These are phyloP conservation scores for Elaphurus davidianus DNA, from an alignment of 2,113 vertebrate species.

Conservation along the genomic window DNA sequence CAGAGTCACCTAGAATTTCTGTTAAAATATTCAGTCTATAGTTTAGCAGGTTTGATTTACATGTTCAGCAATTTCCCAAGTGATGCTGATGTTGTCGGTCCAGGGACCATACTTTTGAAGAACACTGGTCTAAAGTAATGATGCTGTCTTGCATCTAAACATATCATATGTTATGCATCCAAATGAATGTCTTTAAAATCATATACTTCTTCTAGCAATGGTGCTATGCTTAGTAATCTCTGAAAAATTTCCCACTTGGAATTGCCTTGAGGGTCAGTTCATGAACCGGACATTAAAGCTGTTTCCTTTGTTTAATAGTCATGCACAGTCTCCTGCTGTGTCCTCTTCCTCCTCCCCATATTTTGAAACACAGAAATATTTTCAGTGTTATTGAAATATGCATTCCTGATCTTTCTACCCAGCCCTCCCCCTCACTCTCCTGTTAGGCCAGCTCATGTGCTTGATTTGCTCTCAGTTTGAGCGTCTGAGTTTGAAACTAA, in stretches of 20 bases:
- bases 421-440: neutral
- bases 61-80: neutral
- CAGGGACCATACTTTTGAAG: neutral
- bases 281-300: neutral
- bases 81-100: neutral
- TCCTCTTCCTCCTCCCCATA: no score
- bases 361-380: neutral
- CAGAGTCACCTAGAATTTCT: neutral
- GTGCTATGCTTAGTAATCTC: neutral
- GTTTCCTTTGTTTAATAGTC: neutral
- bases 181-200: neutral
- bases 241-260: neutral
- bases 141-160: neutral
- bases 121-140: neutral
- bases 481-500: neutral
- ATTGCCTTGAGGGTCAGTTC: neutral
- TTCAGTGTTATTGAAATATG: neutral
- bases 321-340: neutral
- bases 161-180: neutral
- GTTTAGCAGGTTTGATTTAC: neutral
- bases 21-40: neutral
- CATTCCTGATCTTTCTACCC: neutral
- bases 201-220: neutral
- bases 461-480: neutral
- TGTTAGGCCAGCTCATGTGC: neutral